Evolutionary conservation across 1,140 invertebrate genomes (phyloP), one percentile per base, ranked within the genome.

Genomic region (Bombus huntii): DNA sequence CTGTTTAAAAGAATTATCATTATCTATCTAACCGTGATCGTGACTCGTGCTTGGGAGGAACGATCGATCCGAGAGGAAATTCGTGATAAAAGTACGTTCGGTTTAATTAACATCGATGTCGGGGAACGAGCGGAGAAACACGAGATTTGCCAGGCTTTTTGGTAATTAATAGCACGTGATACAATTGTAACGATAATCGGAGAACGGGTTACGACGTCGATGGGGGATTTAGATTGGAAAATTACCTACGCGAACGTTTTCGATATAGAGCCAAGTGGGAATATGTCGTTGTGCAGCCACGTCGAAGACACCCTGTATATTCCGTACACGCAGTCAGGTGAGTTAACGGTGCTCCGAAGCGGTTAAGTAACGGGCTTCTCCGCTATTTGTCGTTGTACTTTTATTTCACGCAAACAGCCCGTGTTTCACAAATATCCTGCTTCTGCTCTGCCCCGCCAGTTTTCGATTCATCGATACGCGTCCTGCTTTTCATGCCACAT

Each of bases 301-400:
- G 73, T 87, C 87, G 83, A 44, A 73, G 82, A 37, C 91, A 90
- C 90, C 90, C 90, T 91, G 93, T 93, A 93, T 95, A 93, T 95
- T 94, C 93, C 89, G 90, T 92, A 91, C 93, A 93, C 92, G 93
- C 89, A 91, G 93, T 90, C 94, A 95, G 94, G 93, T 95, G 94
- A 95, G 93, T 92, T 95, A 95, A 95, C 94, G 95, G 95, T 95
- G 92, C 92, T 92, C 90, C 66, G 87, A 83, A 92, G 92, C 94
- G 94, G 95, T 95, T 94, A 95, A 95, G 92, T 95, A 95, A 95
- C 94, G 94, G 94, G 87, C 92, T 87, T 93, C 91, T 84, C 83
- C 88, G 78, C 89, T 91, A 93, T 93, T 92, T 92, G 87, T 87
- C 87, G 85, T 88, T 59, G 81, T 89, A 89, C 86, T 91, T 92